A percentile compares a stretch with the other conserved stretches of the same genome.
Evolutionary conservation across 2,797 vertebrate genomes (phyloP).

Genomic region (Trachops cirrhosus): DNA sequence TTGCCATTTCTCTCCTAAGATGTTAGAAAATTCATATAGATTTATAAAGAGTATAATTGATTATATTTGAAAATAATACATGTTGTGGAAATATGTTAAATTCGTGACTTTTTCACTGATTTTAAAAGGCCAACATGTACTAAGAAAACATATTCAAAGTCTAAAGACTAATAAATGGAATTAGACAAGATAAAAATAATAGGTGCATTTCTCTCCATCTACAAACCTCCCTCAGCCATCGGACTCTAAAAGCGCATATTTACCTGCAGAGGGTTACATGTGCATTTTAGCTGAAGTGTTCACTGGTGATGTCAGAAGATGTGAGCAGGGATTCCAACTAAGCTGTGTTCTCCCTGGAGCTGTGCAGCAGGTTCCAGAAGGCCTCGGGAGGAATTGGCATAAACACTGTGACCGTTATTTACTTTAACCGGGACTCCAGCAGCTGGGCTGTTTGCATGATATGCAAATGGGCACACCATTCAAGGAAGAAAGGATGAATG

Average conservation of each 20-base stretch:
- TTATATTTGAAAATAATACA: background rate
- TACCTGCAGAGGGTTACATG: background rate
- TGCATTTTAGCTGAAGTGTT: background rate
- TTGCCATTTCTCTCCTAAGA: background rate
- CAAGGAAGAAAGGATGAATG: slow-evolving; percentile 77
- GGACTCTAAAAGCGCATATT: background rate
- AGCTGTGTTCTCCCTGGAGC: slow-evolving; percentile 54
- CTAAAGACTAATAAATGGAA: background rate
- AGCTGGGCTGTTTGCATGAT: slow-evolving; percentile 82
- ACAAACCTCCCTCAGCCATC: background rate
- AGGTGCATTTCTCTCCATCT: background rate
- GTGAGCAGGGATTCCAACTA: slow-evolving; percentile 54
- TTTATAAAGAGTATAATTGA: background rate
- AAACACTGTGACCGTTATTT: slow-evolving; percentile 81
- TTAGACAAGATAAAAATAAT: background rate
- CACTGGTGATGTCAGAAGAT: slow-evolving; percentile 22
- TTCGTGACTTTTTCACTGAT: background rate
- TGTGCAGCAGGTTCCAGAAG: slow-evolving; percentile 69
- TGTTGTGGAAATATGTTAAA: background rate
- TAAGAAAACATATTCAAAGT: background rate
- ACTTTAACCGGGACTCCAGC: slow-evolving; percentile 75
- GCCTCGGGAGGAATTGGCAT: slow-evolving; percentile 71
- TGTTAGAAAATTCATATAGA: background rate
- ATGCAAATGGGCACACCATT: slow-evolving; percentile 82
- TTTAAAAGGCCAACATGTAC: background rate